A percentile compares a stretch with the other conserved stretches of the same genome.
Conservation (phyloP, 2,888 invertebrate species). For the Xiphydria camelus region DNA sequence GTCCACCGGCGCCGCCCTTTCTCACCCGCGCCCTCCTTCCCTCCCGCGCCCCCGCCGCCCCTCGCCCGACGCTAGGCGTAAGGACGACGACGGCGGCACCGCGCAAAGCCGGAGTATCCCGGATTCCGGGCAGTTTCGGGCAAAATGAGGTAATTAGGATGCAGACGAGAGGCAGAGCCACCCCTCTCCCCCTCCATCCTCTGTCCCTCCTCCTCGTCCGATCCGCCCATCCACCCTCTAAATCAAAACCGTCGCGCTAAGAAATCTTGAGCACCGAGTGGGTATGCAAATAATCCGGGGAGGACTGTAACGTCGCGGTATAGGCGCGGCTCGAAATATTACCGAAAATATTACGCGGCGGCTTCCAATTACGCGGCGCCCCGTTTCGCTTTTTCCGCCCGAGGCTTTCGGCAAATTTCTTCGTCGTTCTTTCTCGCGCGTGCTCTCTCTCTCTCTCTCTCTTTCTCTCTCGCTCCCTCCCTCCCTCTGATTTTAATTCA, state of each 20-base stretch:
- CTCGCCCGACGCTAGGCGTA: slow-evolving; percentile 19
- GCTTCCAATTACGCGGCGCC: not conserved
- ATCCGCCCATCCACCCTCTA: slow-evolving; percentile 37
- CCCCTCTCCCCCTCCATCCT: slow-evolving; percentile 17
- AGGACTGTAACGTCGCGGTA: not conserved
- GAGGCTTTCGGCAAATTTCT: too few species aligned
- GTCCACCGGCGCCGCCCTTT: slow-evolving; percentile 10
- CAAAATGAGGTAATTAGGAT: slow-evolving; percentile 57
- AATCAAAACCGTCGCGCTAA: slow-evolving; percentile 51
- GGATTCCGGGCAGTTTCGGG: slow-evolving; percentile 49
- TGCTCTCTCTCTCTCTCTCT: too few species aligned
- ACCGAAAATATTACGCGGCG: not conserved
- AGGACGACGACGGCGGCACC: not conserved
- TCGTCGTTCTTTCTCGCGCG: too few species aligned
- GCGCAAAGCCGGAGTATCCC: slow-evolving; percentile 30
- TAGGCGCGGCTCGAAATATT: slow-evolving; percentile 1
- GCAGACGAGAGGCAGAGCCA: slow-evolving; percentile 42
- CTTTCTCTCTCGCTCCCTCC: too few species aligned
- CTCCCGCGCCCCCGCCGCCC: slow-evolving; percentile 14
- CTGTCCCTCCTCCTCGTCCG: slow-evolving; percentile 9
- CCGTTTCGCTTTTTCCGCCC: too few species aligned
- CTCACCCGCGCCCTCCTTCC: slow-evolving; percentile 9
- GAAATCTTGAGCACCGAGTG: slow-evolving; percentile 43
- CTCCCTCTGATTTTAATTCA: too few species aligned
- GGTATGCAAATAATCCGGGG: slow-evolving; percentile 45